Evolutionary conservation across 2,113 vertebrate genomes (phyloP).

Genomic region (Semnornis frantzii): DNA sequence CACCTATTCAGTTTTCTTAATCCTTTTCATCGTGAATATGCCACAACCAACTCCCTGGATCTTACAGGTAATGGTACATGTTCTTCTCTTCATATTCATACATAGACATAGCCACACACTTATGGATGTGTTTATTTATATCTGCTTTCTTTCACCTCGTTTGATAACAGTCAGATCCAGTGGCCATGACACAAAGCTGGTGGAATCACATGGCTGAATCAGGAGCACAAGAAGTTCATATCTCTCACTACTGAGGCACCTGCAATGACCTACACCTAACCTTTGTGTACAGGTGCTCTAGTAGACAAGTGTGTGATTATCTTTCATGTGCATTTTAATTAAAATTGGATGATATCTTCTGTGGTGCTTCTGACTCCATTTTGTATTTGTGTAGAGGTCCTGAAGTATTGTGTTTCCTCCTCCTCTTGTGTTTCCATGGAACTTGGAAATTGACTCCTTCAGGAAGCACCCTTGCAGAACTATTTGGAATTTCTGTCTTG

Average conservation of each 20-base stretch:
- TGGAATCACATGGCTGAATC: background rate
- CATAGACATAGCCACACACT: background rate
- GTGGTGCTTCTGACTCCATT: background rate
- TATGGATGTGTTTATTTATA: background rate
- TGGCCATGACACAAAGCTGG: background rate
- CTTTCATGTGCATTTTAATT: background rate
- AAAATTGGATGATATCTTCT: background rate
- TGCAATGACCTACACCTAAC: background rate
- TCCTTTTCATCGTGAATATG: background rate
- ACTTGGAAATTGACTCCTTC: slow-evolving; percentile 20
- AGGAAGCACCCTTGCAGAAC: background rate
- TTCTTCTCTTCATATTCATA: background rate
- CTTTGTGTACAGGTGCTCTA: background rate
- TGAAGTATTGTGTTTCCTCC: background rate
- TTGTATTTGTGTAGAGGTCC: background rate
- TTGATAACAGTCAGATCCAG: background rate
- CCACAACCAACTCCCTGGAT: background rate
- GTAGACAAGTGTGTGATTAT: background rate
- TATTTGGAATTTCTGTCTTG: background rate
- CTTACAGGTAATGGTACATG: background rate
- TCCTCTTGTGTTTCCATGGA: slow-evolving; percentile 2
- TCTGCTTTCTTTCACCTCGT: background rate
- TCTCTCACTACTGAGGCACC: background rate
- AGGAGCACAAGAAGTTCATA: background rate
- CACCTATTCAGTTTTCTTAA: background rate